These are phyloP conservation scores for Cairina moschata DNA, from an alignment of 2,113 vertebrate species.

Conservation along the genomic window DNA sequence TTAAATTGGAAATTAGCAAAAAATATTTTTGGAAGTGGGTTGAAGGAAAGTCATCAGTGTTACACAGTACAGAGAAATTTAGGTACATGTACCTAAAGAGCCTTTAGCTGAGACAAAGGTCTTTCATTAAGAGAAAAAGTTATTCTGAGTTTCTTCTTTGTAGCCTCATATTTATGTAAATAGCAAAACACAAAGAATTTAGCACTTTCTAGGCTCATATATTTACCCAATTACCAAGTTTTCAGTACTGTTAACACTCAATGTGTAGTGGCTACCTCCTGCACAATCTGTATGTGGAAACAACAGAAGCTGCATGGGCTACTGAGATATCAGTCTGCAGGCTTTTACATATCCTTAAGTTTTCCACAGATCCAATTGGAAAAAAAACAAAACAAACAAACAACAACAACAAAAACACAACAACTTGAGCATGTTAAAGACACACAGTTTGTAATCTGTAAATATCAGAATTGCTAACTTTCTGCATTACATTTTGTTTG, in stretches of 20 bases:
- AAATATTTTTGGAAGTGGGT: background rate
- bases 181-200: background rate
- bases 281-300: background rate
- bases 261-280: background rate
- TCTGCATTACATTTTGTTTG: background rate
- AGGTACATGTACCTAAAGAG: background rate
- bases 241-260: background rate
- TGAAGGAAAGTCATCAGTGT: background rate
- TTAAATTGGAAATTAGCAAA: background rate
- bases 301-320: background rate
- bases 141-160: background rate
- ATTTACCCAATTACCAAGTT: background rate
- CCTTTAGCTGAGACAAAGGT: background rate
- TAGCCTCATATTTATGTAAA: background rate
- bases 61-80: background rate
- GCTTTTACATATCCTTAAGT: background rate
- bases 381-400: background rate
- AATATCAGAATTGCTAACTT: background rate
- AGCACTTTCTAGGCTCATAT: background rate
- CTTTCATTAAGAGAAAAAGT: background rate
- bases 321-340: background rate
- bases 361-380: background rate
- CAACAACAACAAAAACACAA: too few species aligned
- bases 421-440: background rate
- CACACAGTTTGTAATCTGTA: background rate